These are phyloP conservation scores for Craniophora ligustri DNA, from an alignment of 2,888 invertebrate genomes.

Conservation along the genomic window DNA sequence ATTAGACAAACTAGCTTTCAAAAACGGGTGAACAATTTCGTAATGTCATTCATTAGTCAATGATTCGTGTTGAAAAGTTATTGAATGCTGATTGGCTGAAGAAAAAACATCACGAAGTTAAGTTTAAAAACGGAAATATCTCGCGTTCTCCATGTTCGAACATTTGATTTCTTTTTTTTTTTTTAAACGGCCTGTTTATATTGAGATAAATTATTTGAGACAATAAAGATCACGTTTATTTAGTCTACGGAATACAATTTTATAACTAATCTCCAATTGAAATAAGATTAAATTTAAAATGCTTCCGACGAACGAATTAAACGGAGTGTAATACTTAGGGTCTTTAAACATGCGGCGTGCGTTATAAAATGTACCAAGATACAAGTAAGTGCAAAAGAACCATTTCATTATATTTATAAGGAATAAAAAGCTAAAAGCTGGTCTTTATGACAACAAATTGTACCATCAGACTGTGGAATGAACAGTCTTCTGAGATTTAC, in stretches of 20 bases:
- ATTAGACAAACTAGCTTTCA: constrained; percentile 44
- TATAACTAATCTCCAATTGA: constrained; percentile 1
- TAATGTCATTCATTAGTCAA: constrained; percentile 20
- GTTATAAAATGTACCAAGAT: constrained; percentile 23
- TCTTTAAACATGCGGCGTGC: constrained; percentile 27
- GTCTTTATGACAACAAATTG: too few relatives aligned
- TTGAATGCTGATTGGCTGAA: constrained; percentile 16
- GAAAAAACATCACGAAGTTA: not conserved
- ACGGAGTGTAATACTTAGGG: constrained; percentile 35
- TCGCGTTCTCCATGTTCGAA: too few relatives aligned
- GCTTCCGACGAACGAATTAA: constrained; percentile 34
- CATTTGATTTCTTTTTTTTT: not conserved
- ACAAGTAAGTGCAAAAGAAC: constrained; percentile 10
- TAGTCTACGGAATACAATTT: too few relatives aligned
- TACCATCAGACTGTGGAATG: too few relatives aligned
- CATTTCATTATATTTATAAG: not conserved
- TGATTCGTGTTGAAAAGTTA: constrained; percentile 13
- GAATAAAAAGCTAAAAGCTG: too few relatives aligned
- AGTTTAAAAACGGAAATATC: not conserved
- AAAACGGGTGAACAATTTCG: constrained; percentile 11
- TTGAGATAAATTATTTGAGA: too few relatives aligned
- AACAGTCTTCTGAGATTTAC: too few relatives aligned
- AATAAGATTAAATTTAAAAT: constrained; percentile 26
- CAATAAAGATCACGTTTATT: too few relatives aligned
- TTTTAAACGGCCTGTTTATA: not conserved